Percentiles rank a stretch among this genome's conserved stretches.
phyloP scores from a whole-genome alignment of 2,113 vertebrate genomes.

The Caloenas nicobarica region DNA sequence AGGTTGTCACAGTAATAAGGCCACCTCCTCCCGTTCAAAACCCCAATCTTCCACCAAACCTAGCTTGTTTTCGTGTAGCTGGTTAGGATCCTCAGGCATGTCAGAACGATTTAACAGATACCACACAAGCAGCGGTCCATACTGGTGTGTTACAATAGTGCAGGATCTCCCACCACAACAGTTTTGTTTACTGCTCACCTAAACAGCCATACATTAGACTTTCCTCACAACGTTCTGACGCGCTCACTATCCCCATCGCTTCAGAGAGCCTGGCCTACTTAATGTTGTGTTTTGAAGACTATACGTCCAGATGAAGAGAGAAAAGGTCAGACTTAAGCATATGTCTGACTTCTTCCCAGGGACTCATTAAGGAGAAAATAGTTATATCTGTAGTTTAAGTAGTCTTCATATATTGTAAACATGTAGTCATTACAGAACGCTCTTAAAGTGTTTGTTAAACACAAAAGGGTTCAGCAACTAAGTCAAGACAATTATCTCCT shows the following conservation, averaged over 20 bases:
- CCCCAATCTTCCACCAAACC: neutral
- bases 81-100: neutral
- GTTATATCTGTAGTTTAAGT: too few species aligned
- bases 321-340: neutral
- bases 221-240: neutral
- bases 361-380: neutral
- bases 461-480: neutral
- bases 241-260: neutral
- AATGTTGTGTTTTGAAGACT: accelerated
- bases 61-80: neutral
- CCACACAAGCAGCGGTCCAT: neutral
- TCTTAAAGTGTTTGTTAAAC: neutral
- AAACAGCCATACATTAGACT: neutral
- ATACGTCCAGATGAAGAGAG: accelerated
- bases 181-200: neutral
- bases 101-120: neutral
- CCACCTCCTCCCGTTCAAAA: neutral
- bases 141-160: neutral
- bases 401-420: neutral
- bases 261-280: accelerated
- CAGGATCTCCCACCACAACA: neutral
- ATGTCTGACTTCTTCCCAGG: neutral
- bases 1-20: neutral
- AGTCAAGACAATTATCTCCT: neutral
- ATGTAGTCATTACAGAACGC: neutral